Evolutionary conservation across 2,797 vertebrate species (phyloP).

Genomic region (Oreochromis mossambicus): DNA sequence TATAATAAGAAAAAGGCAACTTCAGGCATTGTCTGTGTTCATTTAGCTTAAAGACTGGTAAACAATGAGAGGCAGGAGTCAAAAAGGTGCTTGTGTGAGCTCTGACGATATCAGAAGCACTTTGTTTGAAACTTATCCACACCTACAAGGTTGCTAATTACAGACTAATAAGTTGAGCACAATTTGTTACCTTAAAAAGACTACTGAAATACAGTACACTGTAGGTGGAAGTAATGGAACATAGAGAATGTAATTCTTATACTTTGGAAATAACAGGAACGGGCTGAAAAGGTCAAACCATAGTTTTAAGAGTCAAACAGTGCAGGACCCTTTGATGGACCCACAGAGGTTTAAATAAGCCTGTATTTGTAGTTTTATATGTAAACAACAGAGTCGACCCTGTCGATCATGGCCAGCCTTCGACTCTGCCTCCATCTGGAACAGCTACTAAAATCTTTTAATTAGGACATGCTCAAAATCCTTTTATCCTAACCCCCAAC

Average conservation of each 20-base stretch:
- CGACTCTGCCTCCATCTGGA: neutral
- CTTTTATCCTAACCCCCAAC: neutral
- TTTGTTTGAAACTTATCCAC: neutral
- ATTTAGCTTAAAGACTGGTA: no score
- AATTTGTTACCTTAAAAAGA: neutral
- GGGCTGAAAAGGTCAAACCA: neutral
- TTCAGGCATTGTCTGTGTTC: neutral
- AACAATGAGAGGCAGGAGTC: neutral
- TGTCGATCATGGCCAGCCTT: neutral
- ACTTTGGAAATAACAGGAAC: neutral
- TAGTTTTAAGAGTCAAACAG: neutral
- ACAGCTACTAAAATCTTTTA: neutral
- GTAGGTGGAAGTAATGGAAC: neutral
- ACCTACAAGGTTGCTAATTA: neutral
- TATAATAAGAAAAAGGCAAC: no score
- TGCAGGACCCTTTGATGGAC: neutral
- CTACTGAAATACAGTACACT: neutral
- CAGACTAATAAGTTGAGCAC: neutral
- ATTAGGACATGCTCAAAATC: neutral
- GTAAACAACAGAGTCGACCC: neutral
- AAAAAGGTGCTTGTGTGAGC: neutral
- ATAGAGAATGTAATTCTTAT: neutral
- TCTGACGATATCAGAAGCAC: neutral
- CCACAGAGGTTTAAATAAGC: neutral
- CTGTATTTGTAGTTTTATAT: neutral